Evolutionary conservation across 1,140 invertebrate genomes (phyloP).

Genomic region (Aleiodes sp.): DNA sequence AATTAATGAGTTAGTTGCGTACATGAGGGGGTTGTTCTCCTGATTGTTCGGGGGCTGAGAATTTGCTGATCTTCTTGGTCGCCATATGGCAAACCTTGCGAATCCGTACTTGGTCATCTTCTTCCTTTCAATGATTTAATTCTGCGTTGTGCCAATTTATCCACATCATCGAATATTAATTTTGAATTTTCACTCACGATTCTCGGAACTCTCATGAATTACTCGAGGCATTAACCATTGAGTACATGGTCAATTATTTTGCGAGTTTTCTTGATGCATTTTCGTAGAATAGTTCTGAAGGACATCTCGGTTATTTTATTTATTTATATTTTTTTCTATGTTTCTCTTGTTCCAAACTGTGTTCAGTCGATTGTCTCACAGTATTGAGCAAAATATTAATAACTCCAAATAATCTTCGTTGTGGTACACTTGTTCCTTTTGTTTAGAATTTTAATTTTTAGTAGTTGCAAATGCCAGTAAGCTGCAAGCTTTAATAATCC

Average conservation of each 20-base stretch:
- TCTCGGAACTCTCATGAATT: background rate
- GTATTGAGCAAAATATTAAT: background rate
- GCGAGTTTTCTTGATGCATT: slow-evolving; percentile 50
- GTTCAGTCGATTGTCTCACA: background rate
- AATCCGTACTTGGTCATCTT: slow-evolving; percentile 63
- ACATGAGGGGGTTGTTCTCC: slow-evolving; percentile 66
- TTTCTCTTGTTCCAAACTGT: background rate
- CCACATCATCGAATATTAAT: slow-evolving; percentile 1
- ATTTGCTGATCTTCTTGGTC: slow-evolving; percentile 57
- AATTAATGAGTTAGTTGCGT: slow-evolving; percentile 42
- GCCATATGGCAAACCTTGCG: slow-evolving; percentile 58
- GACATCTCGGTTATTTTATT: too few relatives aligned
- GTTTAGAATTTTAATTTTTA: too few relatives aligned
- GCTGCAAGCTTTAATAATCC: slow-evolving; percentile 15
- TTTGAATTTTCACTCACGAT: background rate
- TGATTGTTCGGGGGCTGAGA: slow-evolving; percentile 58
- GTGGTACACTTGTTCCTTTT: too few relatives aligned
- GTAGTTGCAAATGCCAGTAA: too few relatives aligned
- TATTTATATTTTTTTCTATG: too few relatives aligned
- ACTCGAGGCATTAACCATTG: slow-evolving; percentile 33
- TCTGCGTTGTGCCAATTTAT: background rate
- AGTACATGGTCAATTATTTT: slow-evolving; percentile 43
- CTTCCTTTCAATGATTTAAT: background rate
- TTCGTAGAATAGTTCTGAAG: slow-evolving; percentile 47
- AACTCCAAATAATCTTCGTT: background rate